These are phyloP conservation scores for Rotaria magnacalcarata DNA, from an alignment of 2,888 invertebrate species.

Conservation along the genomic window DNA sequence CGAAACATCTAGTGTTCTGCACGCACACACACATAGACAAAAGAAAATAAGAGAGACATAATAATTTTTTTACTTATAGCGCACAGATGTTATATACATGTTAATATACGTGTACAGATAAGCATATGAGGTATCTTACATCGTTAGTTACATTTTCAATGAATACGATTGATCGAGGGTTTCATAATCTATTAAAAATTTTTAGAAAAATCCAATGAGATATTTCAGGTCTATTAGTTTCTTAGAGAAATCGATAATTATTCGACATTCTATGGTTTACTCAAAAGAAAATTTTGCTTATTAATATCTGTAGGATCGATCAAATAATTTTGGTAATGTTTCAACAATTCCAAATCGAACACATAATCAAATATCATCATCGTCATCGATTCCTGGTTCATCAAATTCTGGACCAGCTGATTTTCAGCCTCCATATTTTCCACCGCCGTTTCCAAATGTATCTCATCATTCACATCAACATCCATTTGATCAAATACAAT, in stretches of 20 bases:
- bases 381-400: conserved; percentile 25
- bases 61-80: background rate
- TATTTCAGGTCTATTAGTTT: too few relatives aligned
- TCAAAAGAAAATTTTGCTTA: too few relatives aligned
- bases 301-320: background rate
- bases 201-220: too few relatives aligned
- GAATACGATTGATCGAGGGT: too few relatives aligned
- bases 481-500: conserved; percentile 24
- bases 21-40: conserved; percentile 8
- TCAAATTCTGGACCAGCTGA: background rate
- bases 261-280: too few relatives aligned
- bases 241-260: too few relatives aligned
- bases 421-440: conserved; percentile 38
- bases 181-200: too few relatives aligned
- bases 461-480: conserved; percentile 27
- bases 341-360: background rate
- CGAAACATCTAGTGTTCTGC: background rate
- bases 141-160: background rate
- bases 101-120: background rate
- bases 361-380: conserved; percentile 17
- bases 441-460: background rate
- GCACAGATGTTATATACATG: background rate
- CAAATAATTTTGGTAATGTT: background rate
- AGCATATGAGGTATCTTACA: background rate
- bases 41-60: background rate